Percentiles rank a stretch among this genome's conserved stretches.
phyloP scores from a whole-genome alignment of 1,140 invertebrate species.

The Polypedilum vanderplanki region DNA sequence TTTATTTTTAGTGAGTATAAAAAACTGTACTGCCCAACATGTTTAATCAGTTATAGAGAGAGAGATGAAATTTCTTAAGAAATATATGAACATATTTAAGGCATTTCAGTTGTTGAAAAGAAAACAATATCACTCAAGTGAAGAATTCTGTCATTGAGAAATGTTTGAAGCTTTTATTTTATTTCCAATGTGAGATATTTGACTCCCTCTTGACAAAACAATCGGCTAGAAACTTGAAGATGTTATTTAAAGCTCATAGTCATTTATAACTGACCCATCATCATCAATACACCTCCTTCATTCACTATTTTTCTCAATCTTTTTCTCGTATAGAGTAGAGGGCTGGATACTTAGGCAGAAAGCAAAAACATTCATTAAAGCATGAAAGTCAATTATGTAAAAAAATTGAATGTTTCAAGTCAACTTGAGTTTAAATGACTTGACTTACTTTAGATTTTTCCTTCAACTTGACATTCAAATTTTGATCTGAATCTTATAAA shows the following conservation, averaged over 20 bases:
- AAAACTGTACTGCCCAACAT: slow-evolving; percentile 3
- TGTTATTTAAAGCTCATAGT: not conserved
- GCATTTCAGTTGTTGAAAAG: not conserved
- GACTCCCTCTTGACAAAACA: slow-evolving; percentile 1
- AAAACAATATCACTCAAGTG: not conserved
- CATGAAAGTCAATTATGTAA: too few species aligned
- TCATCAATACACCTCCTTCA: not conserved
- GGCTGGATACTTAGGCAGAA: too few species aligned
- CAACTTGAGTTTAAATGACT: too few species aligned
- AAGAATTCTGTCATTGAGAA: not conserved
- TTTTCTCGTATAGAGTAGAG: too few species aligned
- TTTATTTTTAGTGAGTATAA: not conserved
- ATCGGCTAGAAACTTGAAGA: not conserved
- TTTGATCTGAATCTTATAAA: too few species aligned
- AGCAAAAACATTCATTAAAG: too few species aligned
- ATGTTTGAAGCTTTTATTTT: not conserved
- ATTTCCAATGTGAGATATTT: too few species aligned
- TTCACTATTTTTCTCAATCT: too few species aligned
- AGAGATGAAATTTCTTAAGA: not conserved
- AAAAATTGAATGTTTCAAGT: too few species aligned
- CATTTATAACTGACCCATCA: slow-evolving; percentile 12
- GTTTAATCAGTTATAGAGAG: slow-evolving; percentile 1
- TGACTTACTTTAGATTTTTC: too few species aligned
- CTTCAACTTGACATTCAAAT: too few species aligned
- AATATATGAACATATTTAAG: not conserved